These are phyloP conservation scores for Oreochromis niloticus DNA, from an alignment of 2,113 vertebrate genomes.

Conservation along the genomic window DNA sequence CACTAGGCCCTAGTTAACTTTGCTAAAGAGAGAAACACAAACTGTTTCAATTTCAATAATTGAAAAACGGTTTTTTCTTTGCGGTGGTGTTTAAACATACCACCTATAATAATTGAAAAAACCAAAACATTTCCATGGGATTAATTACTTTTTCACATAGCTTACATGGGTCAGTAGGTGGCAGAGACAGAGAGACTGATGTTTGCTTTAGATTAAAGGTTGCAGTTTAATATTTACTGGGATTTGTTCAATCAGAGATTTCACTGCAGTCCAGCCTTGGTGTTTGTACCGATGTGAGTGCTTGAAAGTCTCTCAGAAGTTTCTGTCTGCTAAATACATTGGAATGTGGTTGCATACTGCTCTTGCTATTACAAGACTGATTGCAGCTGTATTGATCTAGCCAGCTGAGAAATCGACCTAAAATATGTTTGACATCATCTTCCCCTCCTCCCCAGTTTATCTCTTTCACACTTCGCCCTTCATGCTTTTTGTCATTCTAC, in stretches of 20 bases:
- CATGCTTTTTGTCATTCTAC: constrained; percentile 12
- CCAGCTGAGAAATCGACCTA: constrained; percentile 31
- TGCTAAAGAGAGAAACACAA: not conserved
- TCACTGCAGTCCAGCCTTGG: not conserved
- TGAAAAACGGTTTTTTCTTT: not conserved
- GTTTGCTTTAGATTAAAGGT: not conserved
- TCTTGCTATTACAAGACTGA: constrained; percentile 25
- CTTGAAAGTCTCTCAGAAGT: not conserved
- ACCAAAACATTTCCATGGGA: not conserved
- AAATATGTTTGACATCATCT: constrained; percentile 51
- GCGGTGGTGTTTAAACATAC: not conserved
- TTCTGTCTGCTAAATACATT: not conserved
- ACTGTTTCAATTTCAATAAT: not conserved
- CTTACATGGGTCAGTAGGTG: not conserved
- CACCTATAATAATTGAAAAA: not conserved
- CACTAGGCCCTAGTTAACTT: not conserved
- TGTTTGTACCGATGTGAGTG: not conserved
- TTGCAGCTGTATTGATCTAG: constrained; percentile 40
- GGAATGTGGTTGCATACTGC: constrained; percentile 1
- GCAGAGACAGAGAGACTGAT: not conserved
- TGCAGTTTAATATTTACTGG: not conserved
- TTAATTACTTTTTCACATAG: not conserved
- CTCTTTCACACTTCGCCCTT: constrained; percentile 18
- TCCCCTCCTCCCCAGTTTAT: constrained; percentile 7
- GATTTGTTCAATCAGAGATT: not conserved